Conservation (phyloP, 2,888 invertebrate species). For the Blastobasis lacticolella region DNA sequence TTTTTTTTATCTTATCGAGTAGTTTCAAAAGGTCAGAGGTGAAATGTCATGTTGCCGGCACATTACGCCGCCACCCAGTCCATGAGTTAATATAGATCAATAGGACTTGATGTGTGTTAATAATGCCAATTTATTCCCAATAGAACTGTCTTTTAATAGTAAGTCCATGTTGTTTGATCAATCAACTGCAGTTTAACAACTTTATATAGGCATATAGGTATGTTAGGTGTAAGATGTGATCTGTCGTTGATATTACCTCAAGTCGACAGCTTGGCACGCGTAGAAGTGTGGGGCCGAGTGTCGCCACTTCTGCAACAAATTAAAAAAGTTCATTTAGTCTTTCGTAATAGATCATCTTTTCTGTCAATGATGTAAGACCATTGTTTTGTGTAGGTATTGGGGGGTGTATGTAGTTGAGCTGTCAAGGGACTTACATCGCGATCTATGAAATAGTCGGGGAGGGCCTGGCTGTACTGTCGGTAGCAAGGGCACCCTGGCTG, state of each 20-base stretch:
- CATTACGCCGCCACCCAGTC: conserved; percentile 34
- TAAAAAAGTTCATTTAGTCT: not conserved
- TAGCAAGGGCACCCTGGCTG: conserved; percentile 37
- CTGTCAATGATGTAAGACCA: conserved; percentile 1
- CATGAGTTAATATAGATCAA: conserved; percentile 55
- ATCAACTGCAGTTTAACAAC: no score
- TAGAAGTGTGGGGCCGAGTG: conserved; percentile 65
- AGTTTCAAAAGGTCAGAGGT: conserved; percentile 40
- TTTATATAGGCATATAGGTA: no score
- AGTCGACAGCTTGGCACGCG: conserved; percentile 58
- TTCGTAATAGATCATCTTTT: conserved; percentile 4
- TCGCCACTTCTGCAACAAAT: conserved; percentile 64
- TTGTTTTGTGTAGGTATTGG: no score
- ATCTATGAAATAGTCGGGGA: conserved; percentile 61
- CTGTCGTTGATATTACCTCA: conserved; percentile 38
- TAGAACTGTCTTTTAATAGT: conserved; percentile 17
- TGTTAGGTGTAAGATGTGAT: no score
- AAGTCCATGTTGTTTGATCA: not conserved
- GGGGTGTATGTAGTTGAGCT: no score
- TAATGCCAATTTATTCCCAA: conserved; percentile 52
- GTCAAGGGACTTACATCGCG: conserved; percentile 53
- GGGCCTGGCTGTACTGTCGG: conserved; percentile 62
- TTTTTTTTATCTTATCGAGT: not conserved
- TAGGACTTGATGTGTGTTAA: conserved; percentile 52
- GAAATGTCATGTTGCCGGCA: conserved; percentile 37